These are phyloP conservation scores for Diploptera punctata DNA, from an alignment of 2,888 invertebrate species.

Conservation along the genomic window DNA sequence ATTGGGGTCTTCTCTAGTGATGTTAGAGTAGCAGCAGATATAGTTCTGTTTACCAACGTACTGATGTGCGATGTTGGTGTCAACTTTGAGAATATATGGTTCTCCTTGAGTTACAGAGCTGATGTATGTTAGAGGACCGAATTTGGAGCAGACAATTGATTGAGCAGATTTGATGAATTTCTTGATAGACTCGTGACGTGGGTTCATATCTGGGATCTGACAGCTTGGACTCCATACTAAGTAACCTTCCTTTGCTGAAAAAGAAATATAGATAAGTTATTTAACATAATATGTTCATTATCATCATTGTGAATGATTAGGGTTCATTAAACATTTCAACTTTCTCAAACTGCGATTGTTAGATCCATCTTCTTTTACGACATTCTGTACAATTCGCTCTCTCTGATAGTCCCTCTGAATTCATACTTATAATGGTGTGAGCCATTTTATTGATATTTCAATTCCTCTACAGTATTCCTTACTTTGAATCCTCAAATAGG, in stretches of 20 bases:
- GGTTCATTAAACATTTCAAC: too few species aligned
- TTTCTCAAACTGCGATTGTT: too few species aligned
- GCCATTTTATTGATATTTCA: too few species aligned
- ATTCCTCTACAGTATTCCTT: too few species aligned
- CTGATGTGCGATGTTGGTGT: conserved; percentile 48
- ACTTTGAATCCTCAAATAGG: too few species aligned
- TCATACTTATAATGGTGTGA: too few species aligned
- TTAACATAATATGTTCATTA: too few species aligned
- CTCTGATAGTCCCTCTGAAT: too few species aligned
- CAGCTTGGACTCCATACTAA: conserved; percentile 67
- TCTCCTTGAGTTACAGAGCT: background rate
- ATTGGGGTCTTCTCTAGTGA: conserved; percentile 47
- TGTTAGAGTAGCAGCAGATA: conserved; percentile 51
- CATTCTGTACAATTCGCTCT: too few species aligned
- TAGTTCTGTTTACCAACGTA: conserved; percentile 46
- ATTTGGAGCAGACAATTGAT: conserved; percentile 60
- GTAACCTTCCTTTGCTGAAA: conserved; percentile 52
- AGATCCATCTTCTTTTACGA: too few species aligned
- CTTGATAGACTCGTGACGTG: conserved; percentile 59
- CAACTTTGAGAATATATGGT: conserved; percentile 51
- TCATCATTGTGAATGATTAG: too few species aligned
- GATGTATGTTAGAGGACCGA: conserved; percentile 51
- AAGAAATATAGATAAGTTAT: too few species aligned
- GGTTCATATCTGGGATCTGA: conserved; percentile 66
- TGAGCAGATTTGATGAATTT: conserved; percentile 60